Base-by-base conservation (phyloP, 2,888 invertebrate species). In the Diadromus collaris region DNA sequence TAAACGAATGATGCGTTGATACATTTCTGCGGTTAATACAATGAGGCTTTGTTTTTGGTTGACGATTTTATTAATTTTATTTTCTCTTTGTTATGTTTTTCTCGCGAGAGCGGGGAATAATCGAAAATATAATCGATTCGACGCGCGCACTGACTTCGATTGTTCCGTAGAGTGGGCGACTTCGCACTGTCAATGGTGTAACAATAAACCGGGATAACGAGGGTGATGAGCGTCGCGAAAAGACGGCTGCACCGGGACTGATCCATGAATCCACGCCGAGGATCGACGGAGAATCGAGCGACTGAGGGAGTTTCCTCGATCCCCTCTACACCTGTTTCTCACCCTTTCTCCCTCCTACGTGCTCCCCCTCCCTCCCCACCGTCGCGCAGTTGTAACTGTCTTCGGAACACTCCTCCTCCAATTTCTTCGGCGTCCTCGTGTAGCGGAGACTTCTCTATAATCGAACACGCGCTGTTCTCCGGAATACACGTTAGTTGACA, bases 221-320 rank as follows among this genome's bases (percentile, higher is more conserved):
- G 24, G 34, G n/a, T 46, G 19, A 60, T 46, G 64, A 44, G 65
- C 67, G 64, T 74, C 82, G 51, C 80, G 83, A 80, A 83, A 83
- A 82, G 85, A 83, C 86, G 85, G 84, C 80, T 82, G 82, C 82
- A 83, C 79, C 80, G 75, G 82, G 87, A 88, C 88, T 88, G 87
- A 87, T 85, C 85, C 81, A 84, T 81, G 83, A 83, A 84, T 84
- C 63, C 86, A 85, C 69, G 77, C 29, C 67, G 79, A 82, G 79
- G 74, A 82, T 79, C 83, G 82, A 73, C 78, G 65, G 81, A 79
- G 48, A 76, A 80, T 76, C 73, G 46, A 63, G 65, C 67, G 73
- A 71, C 76, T 83, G 81, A 82, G 80, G 81, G 80, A 83, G 84
- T 84, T 84, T 82, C 83, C 70, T 76, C 60, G 64, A 79, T 82